phyloP scores from a whole-genome alignment of 2,888 invertebrate species.

The Acanthacorydalis orientalis region DNA sequence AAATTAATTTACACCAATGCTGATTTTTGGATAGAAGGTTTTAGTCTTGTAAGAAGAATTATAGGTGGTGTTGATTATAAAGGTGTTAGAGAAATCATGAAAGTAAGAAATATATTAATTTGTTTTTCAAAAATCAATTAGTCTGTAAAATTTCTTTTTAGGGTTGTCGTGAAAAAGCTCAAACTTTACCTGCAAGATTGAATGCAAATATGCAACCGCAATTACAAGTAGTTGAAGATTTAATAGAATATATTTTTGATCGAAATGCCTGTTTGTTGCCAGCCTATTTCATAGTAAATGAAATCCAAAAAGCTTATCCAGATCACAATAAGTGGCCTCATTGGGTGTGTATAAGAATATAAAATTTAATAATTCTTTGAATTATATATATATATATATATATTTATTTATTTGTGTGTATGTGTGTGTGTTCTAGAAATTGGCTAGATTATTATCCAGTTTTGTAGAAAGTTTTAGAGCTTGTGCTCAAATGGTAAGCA shows the following conservation, averaged over 20 bases:
- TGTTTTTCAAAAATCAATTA: neutral
- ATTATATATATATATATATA: neutral
- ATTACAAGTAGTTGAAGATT: slow-evolving; percentile 60
- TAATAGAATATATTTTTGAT: slow-evolving; percentile 81
- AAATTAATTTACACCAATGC: slow-evolving; percentile 64
- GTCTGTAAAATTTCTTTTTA: slow-evolving; percentile 18
- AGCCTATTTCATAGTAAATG: slow-evolving; percentile 88
- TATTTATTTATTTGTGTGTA: neutral
- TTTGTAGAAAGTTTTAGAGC: slow-evolving; percentile 87
- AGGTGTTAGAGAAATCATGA: slow-evolving; percentile 85
- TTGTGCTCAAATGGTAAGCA: slow-evolving; percentile 91
- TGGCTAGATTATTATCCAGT: slow-evolving; percentile 68
- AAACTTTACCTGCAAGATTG: slow-evolving; percentile 58
- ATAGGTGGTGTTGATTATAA: slow-evolving; percentile 91
- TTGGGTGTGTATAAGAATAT: slow-evolving; percentile 47
- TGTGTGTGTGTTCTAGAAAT: slow-evolving; percentile 38
- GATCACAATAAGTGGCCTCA: slow-evolving; percentile 74
- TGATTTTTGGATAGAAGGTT: slow-evolving; percentile 82
- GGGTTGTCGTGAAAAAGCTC: slow-evolving; percentile 79
- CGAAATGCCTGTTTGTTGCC: slow-evolving; percentile 82
- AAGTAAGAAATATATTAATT: slow-evolving; percentile 33
- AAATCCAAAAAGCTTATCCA: slow-evolving; percentile 77
- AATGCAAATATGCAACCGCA: slow-evolving; percentile 70
- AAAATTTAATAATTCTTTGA: neutral
- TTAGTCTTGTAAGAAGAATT: slow-evolving; percentile 65